Conservation (phyloP, 2,113 vertebrate genomes). For the Felis chaus region DNA sequence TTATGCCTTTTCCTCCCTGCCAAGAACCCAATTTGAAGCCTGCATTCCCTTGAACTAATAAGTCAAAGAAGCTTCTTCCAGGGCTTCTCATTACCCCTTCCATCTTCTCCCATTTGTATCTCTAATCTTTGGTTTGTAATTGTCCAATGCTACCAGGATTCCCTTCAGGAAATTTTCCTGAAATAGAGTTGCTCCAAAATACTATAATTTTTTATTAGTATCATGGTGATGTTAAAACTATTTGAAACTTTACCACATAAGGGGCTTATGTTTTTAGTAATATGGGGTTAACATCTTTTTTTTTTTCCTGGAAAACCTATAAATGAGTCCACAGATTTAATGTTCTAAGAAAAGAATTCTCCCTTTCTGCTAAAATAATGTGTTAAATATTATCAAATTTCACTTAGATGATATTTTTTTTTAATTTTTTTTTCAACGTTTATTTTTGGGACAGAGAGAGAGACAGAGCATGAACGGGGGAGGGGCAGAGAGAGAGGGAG, state of each 20-base stretch:
- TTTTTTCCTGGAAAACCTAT: not conserved
- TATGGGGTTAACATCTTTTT: not conserved
- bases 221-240: not conserved
- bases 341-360: not conserved
- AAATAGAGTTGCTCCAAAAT: not conserved
- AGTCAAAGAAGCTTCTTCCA: not conserved
- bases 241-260: not conserved
- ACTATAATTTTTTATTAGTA: not conserved
- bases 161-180: not conserved
- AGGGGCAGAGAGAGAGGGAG: too few relatives aligned
- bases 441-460: too few relatives aligned
- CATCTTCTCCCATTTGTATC: not conserved
- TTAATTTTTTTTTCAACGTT: too few relatives aligned
- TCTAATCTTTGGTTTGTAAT: not conserved
- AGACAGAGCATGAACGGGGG: too few relatives aligned
- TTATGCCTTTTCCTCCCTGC: not conserved
- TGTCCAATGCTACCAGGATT: not conserved
- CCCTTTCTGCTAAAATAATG: not conserved
- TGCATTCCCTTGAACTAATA: not conserved
- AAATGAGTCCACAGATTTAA: not conserved
- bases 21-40: slow-evolving; percentile 37
- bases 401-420: not conserved
- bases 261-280: not conserved
- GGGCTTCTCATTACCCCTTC: not conserved
- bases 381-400: not conserved